A percentile compares a stretch with the other conserved stretches of the same genome.
These are phyloP conservation scores for Scaptomyza graminum DNA, from an alignment of 1,140 invertebrate species.

Conservation along the genomic window DNA sequence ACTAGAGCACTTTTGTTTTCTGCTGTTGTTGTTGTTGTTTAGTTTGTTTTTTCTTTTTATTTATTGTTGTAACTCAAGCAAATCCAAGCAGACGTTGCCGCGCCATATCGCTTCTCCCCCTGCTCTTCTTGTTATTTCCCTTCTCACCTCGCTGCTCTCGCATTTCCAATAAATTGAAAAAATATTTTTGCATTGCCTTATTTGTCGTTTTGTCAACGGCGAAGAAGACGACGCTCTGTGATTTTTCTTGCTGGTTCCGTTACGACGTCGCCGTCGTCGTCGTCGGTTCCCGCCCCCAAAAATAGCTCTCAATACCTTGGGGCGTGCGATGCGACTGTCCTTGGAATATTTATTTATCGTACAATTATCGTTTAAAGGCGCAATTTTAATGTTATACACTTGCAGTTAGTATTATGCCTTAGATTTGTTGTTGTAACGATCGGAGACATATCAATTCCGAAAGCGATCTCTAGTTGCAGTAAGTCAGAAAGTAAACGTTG, in stretches of 20 bases:
- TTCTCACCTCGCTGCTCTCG: conserved; percentile 13
- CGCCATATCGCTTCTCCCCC: conserved; percentile 26
- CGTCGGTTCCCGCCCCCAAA: conserved; percentile 57
- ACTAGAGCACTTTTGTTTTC: conserved; percentile 19
- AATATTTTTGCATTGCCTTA: conserved; percentile 74
- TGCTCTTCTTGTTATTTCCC: conserved; percentile 13
- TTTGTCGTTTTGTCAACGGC: conserved; percentile 70
- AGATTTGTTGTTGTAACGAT: background rate
- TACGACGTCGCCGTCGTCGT: conserved; percentile 19
- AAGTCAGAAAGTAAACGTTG: too few species aligned
- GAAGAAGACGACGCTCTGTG: conserved; percentile 44
- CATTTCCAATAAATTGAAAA: conserved; percentile 68
- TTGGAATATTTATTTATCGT: conserved; percentile 65
- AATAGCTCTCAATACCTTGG: conserved; percentile 72
- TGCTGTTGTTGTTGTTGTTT: conserved; percentile 55
- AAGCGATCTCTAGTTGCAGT: too few species aligned
- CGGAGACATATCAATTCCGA: too few species aligned
- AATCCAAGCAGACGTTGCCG: conserved; percentile 73
- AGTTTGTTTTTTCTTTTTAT: conserved; percentile 38
- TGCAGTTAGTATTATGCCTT: background rate
- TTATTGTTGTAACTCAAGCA: conserved; percentile 74
- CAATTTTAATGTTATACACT: background rate
- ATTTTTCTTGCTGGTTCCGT: conserved; percentile 61
- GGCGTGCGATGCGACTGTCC: conserved; percentile 33
- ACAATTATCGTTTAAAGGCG: conserved; percentile 34